Base-by-base conservation (phyloP, 2,888 invertebrate species). In the Athetis lepigone region DNA sequence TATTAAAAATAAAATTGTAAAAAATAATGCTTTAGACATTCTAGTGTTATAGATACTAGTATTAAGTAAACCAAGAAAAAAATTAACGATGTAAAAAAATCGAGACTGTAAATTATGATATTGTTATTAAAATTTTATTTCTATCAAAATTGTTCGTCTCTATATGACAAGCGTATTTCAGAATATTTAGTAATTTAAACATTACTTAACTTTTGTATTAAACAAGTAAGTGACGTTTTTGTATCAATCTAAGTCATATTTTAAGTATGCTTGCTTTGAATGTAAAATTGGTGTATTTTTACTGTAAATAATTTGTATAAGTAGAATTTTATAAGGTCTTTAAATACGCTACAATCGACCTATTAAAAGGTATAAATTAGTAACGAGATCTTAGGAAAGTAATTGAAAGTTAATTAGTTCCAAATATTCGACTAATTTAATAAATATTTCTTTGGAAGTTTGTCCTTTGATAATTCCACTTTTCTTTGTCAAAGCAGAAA, bases 1-100 rank as follows among this genome's bases (percentile, higher is more conserved):
- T 74, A 59, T 45, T 46, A 33, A 62, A 37, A 55, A 65, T 45
- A 57, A 33, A 4, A 60, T 55, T 75, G 70, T 80, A 77, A 75
- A 76, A 62, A 50, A 70, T 54, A 60, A 70, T 69, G 65, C 75
- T 77, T 74, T 75, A 66, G 71, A 63, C 57, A 64, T 58, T 69
- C 49, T 66, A 68, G 62, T 63, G 49, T 25, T 42, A 45, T 47
- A 71, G 42, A 18, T 60, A n/a, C 39, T 45, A 63, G 7, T 29
- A 52, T 45, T 40, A 79, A 23, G 4, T 36, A 47, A 65, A 47
- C 23, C 39, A 16, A 27, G 18, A 5, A 18, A 59, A 47, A 47
- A 40, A 40, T 40, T 25, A 54, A 62, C 21, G 21, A 37, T 60
- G 19, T 58, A 51, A 40, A 59, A n/a, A 33, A 61, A 57, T 71